Base-by-base conservation (phyloP, 2,888 invertebrate species). In the Blomia tropicalis region DNA sequence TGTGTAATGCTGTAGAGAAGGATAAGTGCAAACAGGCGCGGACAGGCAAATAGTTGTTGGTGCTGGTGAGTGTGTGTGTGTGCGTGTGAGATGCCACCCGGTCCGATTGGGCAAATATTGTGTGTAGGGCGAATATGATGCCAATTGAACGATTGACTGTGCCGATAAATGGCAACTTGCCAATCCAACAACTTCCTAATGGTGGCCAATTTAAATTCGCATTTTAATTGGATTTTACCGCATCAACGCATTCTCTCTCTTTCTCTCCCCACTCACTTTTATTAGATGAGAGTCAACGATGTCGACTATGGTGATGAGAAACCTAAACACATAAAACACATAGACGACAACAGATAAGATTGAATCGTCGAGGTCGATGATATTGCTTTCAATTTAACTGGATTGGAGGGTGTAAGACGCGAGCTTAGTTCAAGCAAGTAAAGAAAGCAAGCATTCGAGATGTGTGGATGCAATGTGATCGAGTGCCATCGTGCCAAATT, bases 151-250 rank as follows among this genome's bases (percentile, higher is more conserved):
- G 36, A 36, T 36, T 36, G 36, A 17, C 36, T 36, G n/a, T n/a
- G n/a, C n/a, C 36, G 36, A 36, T 36, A 36, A n/a, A 36, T 36
- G 36, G 36, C 36, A 36, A 36, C 36, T 36, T 36, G 7, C 7
- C 7, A 36, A 17, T 36, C 7, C 7, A 36, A 36, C 36, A 36
- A n/a, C n/a, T 17, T 36, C 36, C 36, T 47, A 47, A 47, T 47
- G 51, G 51, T 11, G n/a, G 27, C 23, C 51, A 47, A 47, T 47
- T 47, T 47, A 47, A 47, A 47, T 47, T 47, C 51, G 51, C 51
- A 22, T 47, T 47, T 47, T 47, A 47, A 47, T 47, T 47, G 51
- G 51, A 47, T 47, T 47, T 47, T 47, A 17, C 36, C 36, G 36
- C 36, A n/a, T n/a, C n/a, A n/a, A n/a, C n/a, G n/a, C n/a, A n/a